These are phyloP conservation scores for Gila robusta DNA, from an alignment of 2,797 vertebrate species.

Conservation along the genomic window DNA sequence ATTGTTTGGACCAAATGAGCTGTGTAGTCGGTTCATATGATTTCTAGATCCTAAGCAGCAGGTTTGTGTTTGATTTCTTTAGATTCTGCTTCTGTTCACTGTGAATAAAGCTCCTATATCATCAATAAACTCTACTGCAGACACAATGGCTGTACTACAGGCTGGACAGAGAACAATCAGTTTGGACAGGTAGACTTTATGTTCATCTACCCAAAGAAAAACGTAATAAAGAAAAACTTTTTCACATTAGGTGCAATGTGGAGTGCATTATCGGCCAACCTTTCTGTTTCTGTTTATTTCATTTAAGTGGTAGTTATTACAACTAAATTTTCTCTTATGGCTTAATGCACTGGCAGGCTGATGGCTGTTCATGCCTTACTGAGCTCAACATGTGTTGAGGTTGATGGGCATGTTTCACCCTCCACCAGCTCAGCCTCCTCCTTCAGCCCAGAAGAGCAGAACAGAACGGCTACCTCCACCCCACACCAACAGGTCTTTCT, in stretches of 20 bases:
- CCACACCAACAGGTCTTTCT: constrained; percentile 55
- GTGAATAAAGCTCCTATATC: constrained; percentile 54
- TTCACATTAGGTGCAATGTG: neutral
- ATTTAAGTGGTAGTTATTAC: neutral
- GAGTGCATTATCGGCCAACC: neutral
- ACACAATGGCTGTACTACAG: constrained; percentile 29
- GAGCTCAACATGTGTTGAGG: constrained; percentile 51
- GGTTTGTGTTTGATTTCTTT: neutral
- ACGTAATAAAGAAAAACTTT: neutral
- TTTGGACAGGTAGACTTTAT: constrained; percentile 53
- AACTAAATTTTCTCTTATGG: neutral
- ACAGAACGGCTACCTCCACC: neutral
- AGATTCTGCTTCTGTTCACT: constrained; percentile 63
- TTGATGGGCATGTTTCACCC: constrained; percentile 11
- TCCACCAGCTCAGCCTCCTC: constrained; percentile 16
- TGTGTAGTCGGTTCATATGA: neutral
- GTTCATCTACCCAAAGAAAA: neutral
- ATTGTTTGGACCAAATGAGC: neutral
- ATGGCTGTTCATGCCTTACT: constrained; percentile 59
- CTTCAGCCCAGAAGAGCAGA: constrained; percentile 16
- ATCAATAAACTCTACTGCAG: constrained; percentile 16
- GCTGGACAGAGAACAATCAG: constrained; percentile 55
- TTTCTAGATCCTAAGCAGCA: neutral
- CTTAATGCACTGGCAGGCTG: constrained; percentile 47
- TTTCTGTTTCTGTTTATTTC: neutral